Evolutionary conservation across 2,113 vertebrate genomes (phyloP).

Genomic region (Plecotus auritus): DNA sequence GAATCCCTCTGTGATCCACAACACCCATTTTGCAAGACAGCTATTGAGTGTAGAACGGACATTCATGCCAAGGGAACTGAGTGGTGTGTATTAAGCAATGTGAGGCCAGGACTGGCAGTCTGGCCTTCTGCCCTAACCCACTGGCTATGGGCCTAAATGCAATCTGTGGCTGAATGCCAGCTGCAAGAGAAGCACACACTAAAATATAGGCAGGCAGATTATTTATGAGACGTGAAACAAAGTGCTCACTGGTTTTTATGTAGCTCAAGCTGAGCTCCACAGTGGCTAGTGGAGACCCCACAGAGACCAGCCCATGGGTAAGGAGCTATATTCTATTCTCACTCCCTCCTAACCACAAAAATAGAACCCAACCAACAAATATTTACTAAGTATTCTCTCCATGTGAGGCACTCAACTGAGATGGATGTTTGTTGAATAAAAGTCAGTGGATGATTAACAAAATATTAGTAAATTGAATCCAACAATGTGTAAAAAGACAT

Average conservation of each 20-base stretch:
- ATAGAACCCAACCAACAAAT: neutral
- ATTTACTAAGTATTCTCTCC: neutral
- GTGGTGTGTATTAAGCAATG: neutral
- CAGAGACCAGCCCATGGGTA: neutral
- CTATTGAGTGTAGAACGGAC: neutral
- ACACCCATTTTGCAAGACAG: neutral
- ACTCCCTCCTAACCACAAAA: neutral
- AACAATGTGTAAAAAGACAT: neutral
- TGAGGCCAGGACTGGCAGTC: conserved; percentile 4
- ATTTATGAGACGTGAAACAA: conserved; percentile 39
- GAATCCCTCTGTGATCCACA: neutral
- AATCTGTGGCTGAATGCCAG: conserved; percentile 50
- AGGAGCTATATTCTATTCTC: neutral
- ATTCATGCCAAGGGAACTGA: neutral
- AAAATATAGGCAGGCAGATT: conserved; percentile 25
- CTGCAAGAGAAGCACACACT: neutral
- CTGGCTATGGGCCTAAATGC: conserved; percentile 50
- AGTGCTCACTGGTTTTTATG: conserved; percentile 30
- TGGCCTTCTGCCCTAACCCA: conserved; percentile 25
- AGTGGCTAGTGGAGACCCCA: neutral
- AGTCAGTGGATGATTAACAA: neutral
- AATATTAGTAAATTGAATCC: neutral
- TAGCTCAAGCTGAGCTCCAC: neutral
- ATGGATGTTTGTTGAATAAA: neutral
- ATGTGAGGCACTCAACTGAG: neutral